A percentile compares a stretch with the other conserved stretches of the same genome.
phyloP scores from a whole-genome alignment of 2,888 invertebrate genomes.

The Diarsia dahlii region DNA sequence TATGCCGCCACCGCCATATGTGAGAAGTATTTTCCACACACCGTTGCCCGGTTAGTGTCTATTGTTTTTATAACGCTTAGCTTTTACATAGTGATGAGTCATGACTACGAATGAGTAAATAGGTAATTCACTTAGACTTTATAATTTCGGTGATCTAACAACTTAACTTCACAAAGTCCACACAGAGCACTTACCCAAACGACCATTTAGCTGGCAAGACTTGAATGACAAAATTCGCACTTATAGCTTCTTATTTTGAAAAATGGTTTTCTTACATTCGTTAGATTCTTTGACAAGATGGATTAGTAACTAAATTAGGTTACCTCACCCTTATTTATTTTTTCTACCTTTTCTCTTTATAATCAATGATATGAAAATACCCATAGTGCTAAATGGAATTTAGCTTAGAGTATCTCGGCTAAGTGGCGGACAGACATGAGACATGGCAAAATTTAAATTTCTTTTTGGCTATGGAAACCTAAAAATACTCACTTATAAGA shows the following conservation, averaged over 20 bases:
- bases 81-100: not conserved
- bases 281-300: not conserved
- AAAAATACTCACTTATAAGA: not conserved
- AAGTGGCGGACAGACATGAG: not conserved
- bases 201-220: not conserved
- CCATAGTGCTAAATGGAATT: not conserved
- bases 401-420: not conserved
- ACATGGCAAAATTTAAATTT: not conserved
- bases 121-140: not conserved
- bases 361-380: not conserved
- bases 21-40: constrained; percentile 90
- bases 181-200: not conserved
- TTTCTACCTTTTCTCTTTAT: not conserved
- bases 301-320: not conserved
- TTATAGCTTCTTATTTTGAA: not conserved
- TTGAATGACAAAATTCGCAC: not conserved
- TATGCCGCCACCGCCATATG: constrained; percentile 88
- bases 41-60: constrained; percentile 89
- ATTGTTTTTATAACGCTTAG: not conserved
- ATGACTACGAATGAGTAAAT: not conserved
- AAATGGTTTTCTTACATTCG: not conserved
- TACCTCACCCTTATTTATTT: not conserved
- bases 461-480: not conserved
- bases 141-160: not conserved
- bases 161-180: not conserved